Evolutionary conservation across 2,888 invertebrate species (phyloP).

Genomic region (Digitonthophagus gazella): DNA sequence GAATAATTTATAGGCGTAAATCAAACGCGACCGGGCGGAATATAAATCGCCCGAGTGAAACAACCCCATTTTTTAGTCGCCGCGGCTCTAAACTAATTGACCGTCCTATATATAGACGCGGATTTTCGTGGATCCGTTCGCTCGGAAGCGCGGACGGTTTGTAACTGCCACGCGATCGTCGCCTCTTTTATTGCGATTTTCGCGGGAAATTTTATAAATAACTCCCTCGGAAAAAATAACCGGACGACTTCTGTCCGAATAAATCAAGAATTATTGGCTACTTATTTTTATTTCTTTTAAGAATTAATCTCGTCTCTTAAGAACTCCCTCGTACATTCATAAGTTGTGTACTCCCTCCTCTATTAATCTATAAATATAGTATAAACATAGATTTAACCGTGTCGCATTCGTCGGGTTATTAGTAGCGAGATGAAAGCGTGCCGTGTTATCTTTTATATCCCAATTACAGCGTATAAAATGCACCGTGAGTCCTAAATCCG

Average conservation of each 20-base stretch:
- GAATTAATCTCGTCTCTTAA: too few species aligned
- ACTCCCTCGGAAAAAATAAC: too few species aligned
- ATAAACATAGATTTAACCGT: background rate
- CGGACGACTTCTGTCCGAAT: too few species aligned
- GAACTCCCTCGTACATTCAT: too few species aligned
- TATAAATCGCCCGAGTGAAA: slow-evolving; percentile 12
- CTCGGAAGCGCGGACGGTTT: too few species aligned
- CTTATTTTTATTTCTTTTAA: too few species aligned
- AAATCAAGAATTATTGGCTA: too few species aligned
- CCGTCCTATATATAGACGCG: slow-evolving; percentile 4
- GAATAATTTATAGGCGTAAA: slow-evolving; percentile 4
- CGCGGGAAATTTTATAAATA: background rate
- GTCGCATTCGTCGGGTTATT: background rate
- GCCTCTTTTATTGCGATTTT: background rate
- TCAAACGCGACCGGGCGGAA: background rate
- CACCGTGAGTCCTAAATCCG: slow-evolving; percentile 13
- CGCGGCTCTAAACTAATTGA: slow-evolving; percentile 10
- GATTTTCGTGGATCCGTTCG: background rate
- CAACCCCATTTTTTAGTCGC: slow-evolving; percentile 8
- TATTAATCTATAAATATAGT: background rate
- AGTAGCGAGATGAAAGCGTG: slow-evolving; percentile 1
- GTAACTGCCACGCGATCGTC: background rate
- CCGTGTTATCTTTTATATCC: slow-evolving; percentile 9
- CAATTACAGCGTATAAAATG: slow-evolving; percentile 8
- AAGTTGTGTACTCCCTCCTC: background rate